Evolutionary conservation across 1,140 invertebrate genomes (phyloP), one percentile per base, ranked within the genome.

Genomic region (Helicoverpa zea): DNA sequence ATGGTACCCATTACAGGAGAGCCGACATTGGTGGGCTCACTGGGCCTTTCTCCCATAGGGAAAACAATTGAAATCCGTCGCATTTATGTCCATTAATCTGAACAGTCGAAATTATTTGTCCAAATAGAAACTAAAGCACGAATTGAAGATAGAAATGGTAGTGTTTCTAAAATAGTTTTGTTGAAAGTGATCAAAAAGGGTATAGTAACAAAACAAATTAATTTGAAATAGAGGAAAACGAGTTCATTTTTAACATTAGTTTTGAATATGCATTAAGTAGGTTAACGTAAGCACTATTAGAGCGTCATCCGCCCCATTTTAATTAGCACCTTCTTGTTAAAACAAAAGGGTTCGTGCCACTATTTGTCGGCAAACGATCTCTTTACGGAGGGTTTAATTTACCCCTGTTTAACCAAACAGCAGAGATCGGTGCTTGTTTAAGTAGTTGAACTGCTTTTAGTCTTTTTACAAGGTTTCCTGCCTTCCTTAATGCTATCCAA

Each of bases 301-400:
- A 16, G 23, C 35, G 43, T 35, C 68, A 14, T 56, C 49, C 68
- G 68, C 51, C 68, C 68, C 11, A 30, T 54, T 72, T 72, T 72
- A 56, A 29, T 72, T 72, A 72, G 68, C 43, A 64, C 11, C 51
- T 51, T 35, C 14, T 56, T 10, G 43, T n/a, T 13, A n/a, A 35
- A 64, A 64, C 66, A 52, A 70, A 23, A 23, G 61, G 4, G 12
- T 23, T 11, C 66, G 29, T 18, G 56, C 58, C 10, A 61, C 43
- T 63, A 70, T 70, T 72, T 35, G 4, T 14, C n/a, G 16, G 23
- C 51, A 72, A 72, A 72, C 51, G 35, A 10, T n/a, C 11, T 47
- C 14, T 58, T 73, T 61, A 75, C 10, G 51, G 12, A 49, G 23
- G 16, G 18, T 2, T 23, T n/a, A 29, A 29, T 74, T 9, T 43